Evolutionary conservation across 35 echinoderm and acorn worm genomes (phyloP), one percentile per base, ranked within the genome.

Genomic region (Stichopus chloronotus): DNA sequence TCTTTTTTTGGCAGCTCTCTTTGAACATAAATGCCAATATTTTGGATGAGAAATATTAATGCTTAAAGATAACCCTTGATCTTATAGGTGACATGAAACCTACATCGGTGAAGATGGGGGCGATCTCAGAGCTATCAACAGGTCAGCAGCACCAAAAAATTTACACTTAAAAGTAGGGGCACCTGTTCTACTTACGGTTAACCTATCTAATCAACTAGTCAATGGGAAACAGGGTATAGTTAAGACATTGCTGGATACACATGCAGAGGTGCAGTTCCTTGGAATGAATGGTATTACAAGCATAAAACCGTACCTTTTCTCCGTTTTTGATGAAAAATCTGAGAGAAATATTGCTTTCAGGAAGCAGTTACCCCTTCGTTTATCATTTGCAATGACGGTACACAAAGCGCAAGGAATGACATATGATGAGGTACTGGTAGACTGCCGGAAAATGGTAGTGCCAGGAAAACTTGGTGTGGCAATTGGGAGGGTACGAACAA

Each of bases 391-490:
- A 76, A 7, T 80, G 19, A 91, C 90, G 24, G 90, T 91, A 3
- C 90, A 91, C 55, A 91, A 79, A 6, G 25, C 90, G 5, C 90
- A 91, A 21, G 72, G 72, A 53, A 78, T 91, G 76, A 91, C 90
- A 5, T 9, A 52, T n/a, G 76, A 91, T 4, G 12, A 53, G 4
- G 6, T 91, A 10, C 0, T 19, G 52, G 90, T 91, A 19, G 90
- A 91, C 14, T 91, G 90, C 55, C 11, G 90, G 54, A 83, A 78
- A 19, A 91, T 91, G 90, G 30, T 30, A 16, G 17, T 25, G 4
- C 90, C 90, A 78, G 72, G 90, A 7, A 69, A 91, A 79, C 19
- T 91, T 14, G 90, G 90, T 19, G 90, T 84, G 19, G 83, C 83
- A 13, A 56, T 57, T 55, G 83, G 43, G 11, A 0, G 83, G 57